Base-by-base conservation (phyloP, 2,888 invertebrate species). In the Drosophila lacicola region DNA sequence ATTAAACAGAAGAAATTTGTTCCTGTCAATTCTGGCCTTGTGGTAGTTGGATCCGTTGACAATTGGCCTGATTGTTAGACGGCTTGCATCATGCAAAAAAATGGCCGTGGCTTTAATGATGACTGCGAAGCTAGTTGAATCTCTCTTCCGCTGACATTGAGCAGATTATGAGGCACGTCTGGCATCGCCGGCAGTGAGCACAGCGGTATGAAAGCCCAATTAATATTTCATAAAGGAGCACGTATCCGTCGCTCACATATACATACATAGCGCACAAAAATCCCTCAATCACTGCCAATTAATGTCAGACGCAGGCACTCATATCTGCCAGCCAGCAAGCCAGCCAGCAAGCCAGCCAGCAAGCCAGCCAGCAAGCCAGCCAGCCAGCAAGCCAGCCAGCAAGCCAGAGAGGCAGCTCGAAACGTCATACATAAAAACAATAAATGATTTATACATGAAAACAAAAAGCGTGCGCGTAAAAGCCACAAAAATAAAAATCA, bases 281-380 rank as follows among this genome's bases (percentile, higher is more conserved):
- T 88, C 83, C 86, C 86, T 86, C 86, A 86, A 86, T 86, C 88
- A 88, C 86, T 83, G 86, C 86, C 86, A 86, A 88, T 88, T 88
- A 86, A 86, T 86, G 88, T 86, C 86, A 86, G 88, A 82, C 88
- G 82, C 85, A 85, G 84, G 79, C 87, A 84, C 87, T 84, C 83
- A 86, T 84, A 84, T 84, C 81, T 81, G 81, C 84, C 80, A 75
- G 53, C 51, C 74, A 67, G 66, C 34, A 61, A 80, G 17, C 39
- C 54, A 51, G 1, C 4, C 14, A 37, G 70, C 17, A 17, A 17
- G 17, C 17, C 17, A 17, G 17, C 17, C 17, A 17, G 17, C 34
- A 61, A 80, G 17, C 39, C 54, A 51, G 1, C 4, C 14, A 37
- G 70, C 17, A 17, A 17, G 17, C 17, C 17, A 17, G 17, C 17